phyloP scores from a whole-genome alignment of 1,140 invertebrate species.

The Drosophila oshimai region DNA sequence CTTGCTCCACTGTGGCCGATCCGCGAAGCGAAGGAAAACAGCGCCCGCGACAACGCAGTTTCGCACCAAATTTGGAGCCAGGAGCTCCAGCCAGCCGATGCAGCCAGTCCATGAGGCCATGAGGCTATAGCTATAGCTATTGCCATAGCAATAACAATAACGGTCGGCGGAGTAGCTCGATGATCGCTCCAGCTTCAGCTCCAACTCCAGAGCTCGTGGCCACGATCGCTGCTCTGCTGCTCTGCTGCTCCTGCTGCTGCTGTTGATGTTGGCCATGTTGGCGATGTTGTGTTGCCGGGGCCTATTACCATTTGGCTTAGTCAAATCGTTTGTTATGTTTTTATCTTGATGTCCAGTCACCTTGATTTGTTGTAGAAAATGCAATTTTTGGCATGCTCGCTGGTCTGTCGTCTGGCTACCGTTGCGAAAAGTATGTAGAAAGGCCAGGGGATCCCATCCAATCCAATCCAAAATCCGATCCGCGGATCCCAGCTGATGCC shows the following conservation, averaged over 20 bases:
- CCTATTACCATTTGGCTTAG: slow-evolving; percentile 79
- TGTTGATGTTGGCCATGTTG: slow-evolving; percentile 17
- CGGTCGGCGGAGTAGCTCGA: slow-evolving; percentile 33
- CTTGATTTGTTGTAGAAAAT: slow-evolving; percentile 81
- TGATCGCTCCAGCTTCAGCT: slow-evolving; percentile 23
- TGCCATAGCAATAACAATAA: slow-evolving; percentile 75
- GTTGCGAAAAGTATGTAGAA: slow-evolving; percentile 22
- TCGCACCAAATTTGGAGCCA: slow-evolving; percentile 78
- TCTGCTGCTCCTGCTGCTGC: slow-evolving; percentile 39
- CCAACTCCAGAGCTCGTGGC: slow-evolving; percentile 7
- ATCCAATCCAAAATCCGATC: too few species aligned
- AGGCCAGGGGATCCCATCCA: not conserved
- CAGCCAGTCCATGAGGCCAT: slow-evolving; percentile 5
- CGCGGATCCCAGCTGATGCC: slow-evolving; percentile 9
- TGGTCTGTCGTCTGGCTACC: slow-evolving; percentile 46
- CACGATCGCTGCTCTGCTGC: slow-evolving; percentile 34
- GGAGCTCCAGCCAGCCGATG: slow-evolving; percentile 37
- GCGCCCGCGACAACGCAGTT: slow-evolving; percentile 66
- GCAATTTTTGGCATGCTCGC: slow-evolving; percentile 73
- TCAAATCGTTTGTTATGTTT: slow-evolving; percentile 81
- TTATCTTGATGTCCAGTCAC: slow-evolving; percentile 81
- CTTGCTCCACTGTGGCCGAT: slow-evolving; percentile 43
- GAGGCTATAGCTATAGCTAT: not conserved
- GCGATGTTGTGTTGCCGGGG: slow-evolving; percentile 41
- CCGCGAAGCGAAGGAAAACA: slow-evolving; percentile 31